phyloP scores from a whole-genome alignment of 2,113 vertebrate species.

The Regulus satrapa region DNA sequence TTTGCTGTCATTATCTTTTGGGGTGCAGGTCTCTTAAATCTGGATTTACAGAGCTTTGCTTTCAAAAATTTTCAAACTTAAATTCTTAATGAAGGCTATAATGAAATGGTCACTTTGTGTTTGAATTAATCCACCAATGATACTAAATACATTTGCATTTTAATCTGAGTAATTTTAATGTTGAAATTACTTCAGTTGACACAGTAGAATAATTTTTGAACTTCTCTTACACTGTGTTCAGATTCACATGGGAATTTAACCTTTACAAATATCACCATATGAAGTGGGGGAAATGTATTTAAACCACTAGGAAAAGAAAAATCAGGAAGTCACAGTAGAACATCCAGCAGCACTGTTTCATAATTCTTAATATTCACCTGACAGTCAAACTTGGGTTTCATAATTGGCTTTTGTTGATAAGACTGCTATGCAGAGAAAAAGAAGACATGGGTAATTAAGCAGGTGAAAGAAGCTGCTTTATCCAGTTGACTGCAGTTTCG shows the following conservation, averaged over 20 bases:
- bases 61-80: not conserved
- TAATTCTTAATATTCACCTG: not conserved
- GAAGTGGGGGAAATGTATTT: not conserved
- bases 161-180: not conserved
- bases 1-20: not conserved
- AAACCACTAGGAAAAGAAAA: not conserved
- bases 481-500: not conserved
- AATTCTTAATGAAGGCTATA: not conserved
- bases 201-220: not conserved
- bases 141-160: not conserved
- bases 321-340: not conserved
- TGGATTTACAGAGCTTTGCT: not conserved
- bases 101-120: not conserved
- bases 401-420: conserved; percentile 45
- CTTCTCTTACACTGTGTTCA: not conserved
- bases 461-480: conserved; percentile 12
- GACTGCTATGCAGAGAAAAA: not conserved
- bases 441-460: conserved; percentile 46
- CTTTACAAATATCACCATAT: not conserved
- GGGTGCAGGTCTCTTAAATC: not conserved
- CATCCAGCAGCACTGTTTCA: not conserved
- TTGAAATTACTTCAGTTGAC: not conserved
- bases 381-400: not conserved
- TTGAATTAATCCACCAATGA: not conserved
- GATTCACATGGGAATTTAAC: not conserved